Evolutionary conservation across 2,113 vertebrate species (phyloP).

Genomic region (Polyodon spathula): DNA sequence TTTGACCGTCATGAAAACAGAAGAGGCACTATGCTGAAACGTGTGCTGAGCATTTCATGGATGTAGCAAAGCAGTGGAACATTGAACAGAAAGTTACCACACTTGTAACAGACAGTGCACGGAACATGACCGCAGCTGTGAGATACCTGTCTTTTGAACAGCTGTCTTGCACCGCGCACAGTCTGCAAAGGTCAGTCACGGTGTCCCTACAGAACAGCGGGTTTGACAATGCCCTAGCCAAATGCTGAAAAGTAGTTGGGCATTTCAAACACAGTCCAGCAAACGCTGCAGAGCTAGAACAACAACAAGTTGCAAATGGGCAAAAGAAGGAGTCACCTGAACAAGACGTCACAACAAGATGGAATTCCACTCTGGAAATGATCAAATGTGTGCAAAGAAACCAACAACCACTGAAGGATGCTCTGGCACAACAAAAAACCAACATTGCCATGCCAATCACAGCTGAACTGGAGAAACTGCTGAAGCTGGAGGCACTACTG

Average conservation of each 20-base stretch:
- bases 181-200: slow-evolving; percentile 14
- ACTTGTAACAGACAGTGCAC: slow-evolving; percentile 21
- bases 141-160: slow-evolving; percentile 17
- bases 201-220: slow-evolving; percentile 19
- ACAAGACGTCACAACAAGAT: slow-evolving; percentile 19
- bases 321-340: slow-evolving; percentile 15
- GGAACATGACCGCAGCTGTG: slow-evolving; percentile 18
- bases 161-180: slow-evolving; percentile 16
- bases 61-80: slow-evolving; percentile 14
- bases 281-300: slow-evolving; percentile 10
- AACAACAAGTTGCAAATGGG: slow-evolving; percentile 4
- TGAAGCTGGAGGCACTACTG: too few species aligned
- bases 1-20: too few species aligned
- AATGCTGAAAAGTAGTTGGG: slow-evolving; percentile 17
- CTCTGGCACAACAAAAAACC: too few species aligned
- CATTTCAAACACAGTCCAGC: slow-evolving; percentile 19
- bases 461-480: too few species aligned
- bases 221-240: too few species aligned
- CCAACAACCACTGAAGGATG: too few species aligned
- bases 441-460: too few species aligned
- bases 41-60: too few species aligned
- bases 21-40: too few species aligned
- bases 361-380: too few species aligned
- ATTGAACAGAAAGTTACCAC: slow-evolving; percentile 9
- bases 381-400: too few species aligned